A percentile compares a stretch with the other conserved stretches of the same genome.
These are phyloP conservation scores for Ceratitis capitata DNA, from an alignment of 1,140 invertebrate species.

Conservation along the genomic window DNA sequence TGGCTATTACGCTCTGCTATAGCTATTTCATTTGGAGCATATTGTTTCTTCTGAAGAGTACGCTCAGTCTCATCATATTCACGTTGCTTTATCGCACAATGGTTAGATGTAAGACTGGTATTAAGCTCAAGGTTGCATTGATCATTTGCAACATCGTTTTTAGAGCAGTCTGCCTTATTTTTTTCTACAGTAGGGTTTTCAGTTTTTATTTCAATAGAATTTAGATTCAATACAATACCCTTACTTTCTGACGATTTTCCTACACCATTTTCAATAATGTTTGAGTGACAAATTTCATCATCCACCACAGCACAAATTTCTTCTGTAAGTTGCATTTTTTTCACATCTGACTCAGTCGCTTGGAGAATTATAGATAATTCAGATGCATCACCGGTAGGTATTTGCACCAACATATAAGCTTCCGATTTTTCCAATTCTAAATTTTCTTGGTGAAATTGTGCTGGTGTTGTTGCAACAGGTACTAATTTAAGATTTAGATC, in stretches of 20 bases:
- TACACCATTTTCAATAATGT: not conserved
- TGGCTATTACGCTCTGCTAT: not conserved
- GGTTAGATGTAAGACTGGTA: not conserved
- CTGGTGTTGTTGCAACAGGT: not conserved
- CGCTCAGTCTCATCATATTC: constrained; percentile 25
- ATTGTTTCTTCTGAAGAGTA: not conserved
- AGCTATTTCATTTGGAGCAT: not conserved
- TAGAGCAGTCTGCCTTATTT: not conserved
- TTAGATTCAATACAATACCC: not conserved
- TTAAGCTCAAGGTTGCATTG: not conserved
- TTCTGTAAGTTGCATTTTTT: not conserved
- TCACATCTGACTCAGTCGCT: not conserved
- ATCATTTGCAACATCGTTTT: not conserved
- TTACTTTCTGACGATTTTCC: not conserved
- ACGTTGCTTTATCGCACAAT: not conserved
- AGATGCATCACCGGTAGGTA: not conserved
- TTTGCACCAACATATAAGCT: not conserved
- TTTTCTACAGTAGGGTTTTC: not conserved
- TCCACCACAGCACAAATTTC: not conserved
- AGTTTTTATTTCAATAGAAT: not conserved
- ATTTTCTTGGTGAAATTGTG: not conserved
- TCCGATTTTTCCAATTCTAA: not conserved
- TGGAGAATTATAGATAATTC: not conserved
- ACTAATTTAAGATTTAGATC: not conserved
- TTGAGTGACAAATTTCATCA: not conserved